Conservation (phyloP, 2,797 vertebrate species). For the Gastrophryne carolinensis region DNA sequence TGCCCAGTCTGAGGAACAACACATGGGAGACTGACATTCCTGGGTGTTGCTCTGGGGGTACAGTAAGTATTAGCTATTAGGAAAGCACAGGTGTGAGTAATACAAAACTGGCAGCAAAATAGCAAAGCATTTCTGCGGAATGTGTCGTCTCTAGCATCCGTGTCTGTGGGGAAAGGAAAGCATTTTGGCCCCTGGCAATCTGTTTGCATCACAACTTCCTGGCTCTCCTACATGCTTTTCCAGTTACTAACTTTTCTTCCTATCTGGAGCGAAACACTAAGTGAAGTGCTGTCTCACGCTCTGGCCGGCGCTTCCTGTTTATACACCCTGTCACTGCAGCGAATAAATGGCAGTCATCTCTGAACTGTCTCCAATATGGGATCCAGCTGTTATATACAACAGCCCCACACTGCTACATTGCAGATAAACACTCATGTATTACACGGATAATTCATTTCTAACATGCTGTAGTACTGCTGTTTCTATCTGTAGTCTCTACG, state of each 20-base stretch:
- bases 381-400: too few species aligned
- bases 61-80: not conserved
- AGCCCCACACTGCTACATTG: too few species aligned
- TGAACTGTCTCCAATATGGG: not conserved
- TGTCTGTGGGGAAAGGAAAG: not conserved
- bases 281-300: slow-evolving; percentile 33
- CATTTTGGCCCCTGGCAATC: not conserved
- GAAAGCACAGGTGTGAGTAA: not conserved
- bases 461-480: too few species aligned
- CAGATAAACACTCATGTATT: too few species aligned
- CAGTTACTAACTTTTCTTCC: not conserved
- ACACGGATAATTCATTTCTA: too few species aligned
- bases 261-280: not conserved
- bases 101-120: not conserved
- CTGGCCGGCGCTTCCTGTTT: slow-evolving; percentile 31
- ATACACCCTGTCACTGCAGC: slow-evolving; percentile 3
- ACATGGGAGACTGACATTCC: too few species aligned
- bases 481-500: too few species aligned
- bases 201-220: slow-evolving; percentile 6
- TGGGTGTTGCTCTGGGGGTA: too few species aligned
- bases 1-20: too few species aligned
- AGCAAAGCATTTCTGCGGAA: slow-evolving; percentile 6
- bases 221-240: slow-evolving; percentile 11
- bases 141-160: not conserved
- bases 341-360: not conserved